Evolutionary conservation across 1,140 invertebrate genomes (phyloP).

Genomic region (Drosophila ambigua): DNA sequence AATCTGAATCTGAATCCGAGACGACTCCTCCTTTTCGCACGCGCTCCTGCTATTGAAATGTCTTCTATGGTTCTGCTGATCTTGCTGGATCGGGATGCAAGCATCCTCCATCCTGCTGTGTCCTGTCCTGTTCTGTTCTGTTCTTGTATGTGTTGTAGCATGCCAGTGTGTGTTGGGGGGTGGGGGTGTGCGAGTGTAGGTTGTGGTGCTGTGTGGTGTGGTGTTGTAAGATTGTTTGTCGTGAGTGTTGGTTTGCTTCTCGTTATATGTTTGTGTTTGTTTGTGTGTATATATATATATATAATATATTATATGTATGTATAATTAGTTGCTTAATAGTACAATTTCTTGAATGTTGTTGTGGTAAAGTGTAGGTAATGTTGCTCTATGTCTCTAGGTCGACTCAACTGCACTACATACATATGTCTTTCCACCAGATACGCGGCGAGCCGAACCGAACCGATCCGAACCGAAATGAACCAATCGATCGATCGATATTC

Average conservation of each 20-base stretch:
- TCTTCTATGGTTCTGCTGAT: constrained; percentile 31
- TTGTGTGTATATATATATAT: constrained; percentile 69
- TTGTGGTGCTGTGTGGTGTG: constrained; percentile 25
- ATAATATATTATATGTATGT: constrained; percentile 80
- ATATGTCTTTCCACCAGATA: constrained; percentile 81
- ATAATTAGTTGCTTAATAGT: constrained; percentile 81
- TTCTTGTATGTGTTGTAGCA: constrained; percentile 27
- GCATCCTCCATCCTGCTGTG: constrained; percentile 31
- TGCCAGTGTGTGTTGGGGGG: not conserved
- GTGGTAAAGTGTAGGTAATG: constrained; percentile 82
- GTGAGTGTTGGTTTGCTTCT: constrained; percentile 40
- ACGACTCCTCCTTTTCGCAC: constrained; percentile 46
- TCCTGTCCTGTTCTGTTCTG: constrained; percentile 29
- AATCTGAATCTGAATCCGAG: constrained; percentile 33
- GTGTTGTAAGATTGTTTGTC: constrained; percentile 32
- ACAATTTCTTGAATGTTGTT: constrained; percentile 82
- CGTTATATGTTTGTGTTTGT: constrained; percentile 53
- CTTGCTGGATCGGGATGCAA: constrained; percentile 20
- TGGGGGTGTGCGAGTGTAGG: constrained; percentile 8
- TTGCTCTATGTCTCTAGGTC: constrained; percentile 70
- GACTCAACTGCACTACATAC: constrained; percentile 79
- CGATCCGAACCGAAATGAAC: constrained; percentile 5
- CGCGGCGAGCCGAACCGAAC: constrained; percentile 31
- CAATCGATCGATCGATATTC: not conserved
- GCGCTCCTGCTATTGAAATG: constrained; percentile 50